Base-by-base conservation (phyloP, 2,888 invertebrate genomes). In the Latrodectus hesperus region DNA sequence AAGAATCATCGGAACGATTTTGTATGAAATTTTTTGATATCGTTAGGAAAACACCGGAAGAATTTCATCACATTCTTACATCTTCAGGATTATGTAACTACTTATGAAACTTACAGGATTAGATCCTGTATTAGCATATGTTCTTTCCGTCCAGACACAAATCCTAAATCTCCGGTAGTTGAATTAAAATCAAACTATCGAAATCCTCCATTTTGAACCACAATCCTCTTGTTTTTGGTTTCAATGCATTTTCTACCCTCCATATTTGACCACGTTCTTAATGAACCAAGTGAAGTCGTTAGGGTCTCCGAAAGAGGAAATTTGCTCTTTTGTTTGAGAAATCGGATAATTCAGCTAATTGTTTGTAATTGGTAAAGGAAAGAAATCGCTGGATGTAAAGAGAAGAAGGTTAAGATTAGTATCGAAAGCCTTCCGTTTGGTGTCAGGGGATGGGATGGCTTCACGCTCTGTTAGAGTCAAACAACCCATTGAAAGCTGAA, bases 361-460 rank as follows among this genome's bases (percentile, higher is more conserved):
- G 55, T 55, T 55, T 55, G 55, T 14, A 55, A 16, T 55, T 55
- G 55, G 11, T 55, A 14, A 14, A 55, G 11, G 55, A 6, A 55
- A 16, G 55, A 3, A 55, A 55, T 14, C 14, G 6, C 11, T 14
- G 16, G 55, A 14, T 11, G 16, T 14, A 55, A 55, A 11, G 11
- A 16, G 55, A 16, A 55, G 55, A 55, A 55, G 55, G 55, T 55
- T 55, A 55, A 55, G 55, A 55, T 16, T 55, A 55, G 16, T 16
- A 14, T 6, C 55, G 0, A 55, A 14, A 55, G 11, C 55, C 71
- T 80, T 80, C 79, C 79, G 79, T 70, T 71, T 49, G 0, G 79
- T 72, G 72, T 55, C 79, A 80, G 79, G 71, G 12, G 26, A 17
- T 51, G 38, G 55, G 14, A 12, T 14, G 12, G 9, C 17, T 60